These are phyloP conservation scores for Microvelia longipes DNA, from an alignment of 1,140 invertebrate genomes.

Conservation along the genomic window DNA sequence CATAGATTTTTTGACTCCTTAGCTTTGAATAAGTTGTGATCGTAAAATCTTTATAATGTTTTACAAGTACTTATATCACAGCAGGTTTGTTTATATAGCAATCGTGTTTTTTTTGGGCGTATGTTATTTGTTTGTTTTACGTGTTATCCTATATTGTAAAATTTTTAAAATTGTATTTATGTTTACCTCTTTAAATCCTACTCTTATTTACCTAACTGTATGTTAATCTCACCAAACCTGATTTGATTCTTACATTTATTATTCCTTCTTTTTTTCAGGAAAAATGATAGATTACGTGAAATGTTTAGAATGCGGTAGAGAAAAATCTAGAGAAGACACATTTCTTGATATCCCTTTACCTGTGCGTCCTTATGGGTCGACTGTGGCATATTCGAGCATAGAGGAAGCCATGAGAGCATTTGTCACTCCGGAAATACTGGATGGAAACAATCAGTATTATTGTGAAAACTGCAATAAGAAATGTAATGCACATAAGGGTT, in stretches of 20 bases:
- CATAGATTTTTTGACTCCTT: too few relatives aligned
- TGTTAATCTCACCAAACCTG: too few relatives aligned
- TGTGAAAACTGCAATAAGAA: slow-evolving; percentile 80
- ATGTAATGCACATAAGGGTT: slow-evolving; percentile 80
- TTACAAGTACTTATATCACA: too few relatives aligned
- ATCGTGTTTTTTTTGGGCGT: too few relatives aligned
- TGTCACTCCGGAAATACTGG: slow-evolving; percentile 69
- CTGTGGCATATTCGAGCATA: slow-evolving; percentile 61
- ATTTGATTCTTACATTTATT: background rate
- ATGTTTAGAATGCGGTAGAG: slow-evolving; percentile 71
- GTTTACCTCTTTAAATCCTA: too few relatives aligned
- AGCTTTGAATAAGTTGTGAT: too few relatives aligned
- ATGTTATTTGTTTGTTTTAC: too few relatives aligned
- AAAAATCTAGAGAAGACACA: slow-evolving; percentile 68
- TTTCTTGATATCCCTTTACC: slow-evolving; percentile 82
- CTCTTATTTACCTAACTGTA: too few relatives aligned
- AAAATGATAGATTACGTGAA: slow-evolving; percentile 87
- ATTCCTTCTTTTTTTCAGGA: slow-evolving; percentile 34
- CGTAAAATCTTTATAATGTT: too few relatives aligned
- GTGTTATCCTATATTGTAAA: too few relatives aligned
- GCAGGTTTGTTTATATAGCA: too few relatives aligned
- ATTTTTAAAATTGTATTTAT: too few relatives aligned
- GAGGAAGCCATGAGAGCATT: slow-evolving; percentile 74
- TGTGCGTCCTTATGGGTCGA: slow-evolving; percentile 67
- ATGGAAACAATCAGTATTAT: slow-evolving; percentile 77